These are phyloP conservation scores for Rhysida immarginata DNA, from an alignment of 1,140 invertebrate genomes.

Conservation along the genomic window DNA sequence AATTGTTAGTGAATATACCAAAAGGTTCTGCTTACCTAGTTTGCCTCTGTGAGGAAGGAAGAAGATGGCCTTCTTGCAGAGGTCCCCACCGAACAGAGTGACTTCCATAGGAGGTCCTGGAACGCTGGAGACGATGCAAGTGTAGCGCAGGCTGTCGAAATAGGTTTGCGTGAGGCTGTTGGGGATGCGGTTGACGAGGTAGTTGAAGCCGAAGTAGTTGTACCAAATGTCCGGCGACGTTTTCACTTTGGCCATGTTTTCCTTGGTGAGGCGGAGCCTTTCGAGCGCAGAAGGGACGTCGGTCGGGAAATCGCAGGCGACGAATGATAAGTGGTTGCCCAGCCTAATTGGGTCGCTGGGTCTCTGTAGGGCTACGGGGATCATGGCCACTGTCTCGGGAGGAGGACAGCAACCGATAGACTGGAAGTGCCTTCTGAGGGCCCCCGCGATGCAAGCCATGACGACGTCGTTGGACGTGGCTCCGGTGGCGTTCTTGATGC, in stretches of 20 bases:
- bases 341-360: not conserved
- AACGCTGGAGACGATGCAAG: not conserved
- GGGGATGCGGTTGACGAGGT: not conserved
- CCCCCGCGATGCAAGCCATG: not conserved
- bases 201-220: not conserved
- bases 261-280: not conserved
- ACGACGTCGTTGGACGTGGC: not conserved
- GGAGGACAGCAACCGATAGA: not conserved
- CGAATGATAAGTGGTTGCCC: not conserved
- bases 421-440: not conserved
- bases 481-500: not conserved
- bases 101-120: not conserved
- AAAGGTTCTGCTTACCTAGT: no score
- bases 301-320: not conserved
- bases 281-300: not conserved
- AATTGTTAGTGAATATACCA: no score
- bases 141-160: not conserved
- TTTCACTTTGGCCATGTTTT: not conserved
- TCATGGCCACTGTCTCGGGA: no score
- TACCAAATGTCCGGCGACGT: not conserved
- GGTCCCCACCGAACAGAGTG: not conserved
- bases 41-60: not conserved
- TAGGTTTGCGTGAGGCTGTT: not conserved
- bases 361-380: not conserved
- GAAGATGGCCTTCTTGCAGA: not conserved